Percentiles rank a stretch among this genome's conserved stretches.
Conservation (phyloP, 2,888 invertebrate species). For the Cryptus viduatorius region DNA sequence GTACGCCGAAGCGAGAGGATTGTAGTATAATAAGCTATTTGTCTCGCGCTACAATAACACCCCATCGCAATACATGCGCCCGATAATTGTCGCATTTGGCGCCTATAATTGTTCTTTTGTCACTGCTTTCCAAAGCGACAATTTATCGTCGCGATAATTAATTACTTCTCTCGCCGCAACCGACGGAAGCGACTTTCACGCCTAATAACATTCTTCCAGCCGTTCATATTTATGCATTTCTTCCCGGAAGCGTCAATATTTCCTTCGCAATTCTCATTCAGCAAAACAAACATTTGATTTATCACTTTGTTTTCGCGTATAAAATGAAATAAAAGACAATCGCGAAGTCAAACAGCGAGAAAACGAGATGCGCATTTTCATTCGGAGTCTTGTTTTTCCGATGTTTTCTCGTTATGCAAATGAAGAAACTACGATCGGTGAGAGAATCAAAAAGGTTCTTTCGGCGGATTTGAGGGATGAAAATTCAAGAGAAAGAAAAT, state of each 20-base stretch:
- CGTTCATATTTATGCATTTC: background rate
- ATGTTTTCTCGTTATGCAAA: too few species aligned
- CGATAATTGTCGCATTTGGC: slow-evolving; percentile 13
- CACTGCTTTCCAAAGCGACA: background rate
- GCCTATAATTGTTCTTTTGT: background rate
- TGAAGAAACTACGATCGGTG: too few species aligned
- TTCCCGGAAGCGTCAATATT: background rate
- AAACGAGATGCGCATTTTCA: too few species aligned
- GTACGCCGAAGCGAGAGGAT: background rate
- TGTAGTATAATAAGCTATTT: background rate
- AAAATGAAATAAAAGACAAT: too few species aligned
- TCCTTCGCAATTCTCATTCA: background rate
- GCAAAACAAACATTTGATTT: background rate
- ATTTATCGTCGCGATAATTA: slow-evolving; percentile 6
- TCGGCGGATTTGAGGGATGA: background rate
- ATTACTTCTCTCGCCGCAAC: slow-evolving; percentile 1
- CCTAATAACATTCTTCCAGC: background rate
- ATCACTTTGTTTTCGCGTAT: background rate
- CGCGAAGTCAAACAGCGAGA: too few species aligned
- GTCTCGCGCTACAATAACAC: background rate
- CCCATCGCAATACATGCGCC: background rate
- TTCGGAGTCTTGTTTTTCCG: too few species aligned
- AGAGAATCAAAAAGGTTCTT: too few species aligned
- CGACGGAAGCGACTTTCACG: background rate
- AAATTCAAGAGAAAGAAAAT: background rate